Percentiles rank a stretch among this genome's conserved stretches.
phyloP scores from a whole-genome alignment of 2,113 vertebrate species.

The Labeo rohita region DNA sequence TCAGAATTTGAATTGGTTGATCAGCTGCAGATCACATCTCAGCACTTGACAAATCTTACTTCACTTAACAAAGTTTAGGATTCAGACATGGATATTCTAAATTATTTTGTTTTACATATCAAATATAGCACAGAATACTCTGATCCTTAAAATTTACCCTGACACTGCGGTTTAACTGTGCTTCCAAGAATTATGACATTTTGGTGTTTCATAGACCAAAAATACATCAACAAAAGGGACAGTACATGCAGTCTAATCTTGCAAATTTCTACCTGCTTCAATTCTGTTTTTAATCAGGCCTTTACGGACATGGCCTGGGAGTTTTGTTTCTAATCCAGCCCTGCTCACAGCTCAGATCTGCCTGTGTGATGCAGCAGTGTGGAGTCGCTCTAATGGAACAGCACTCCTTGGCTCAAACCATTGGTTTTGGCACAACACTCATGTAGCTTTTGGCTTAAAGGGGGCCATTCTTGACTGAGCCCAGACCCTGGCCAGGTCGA shows the following conservation, averaged over 20 bases:
- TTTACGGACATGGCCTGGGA: conserved; percentile 29
- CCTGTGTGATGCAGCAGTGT: conserved; percentile 38
- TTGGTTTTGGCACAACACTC: conserved; percentile 54
- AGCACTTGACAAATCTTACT: background rate
- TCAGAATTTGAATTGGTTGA: no score
- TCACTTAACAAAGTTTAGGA: background rate
- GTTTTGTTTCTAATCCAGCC: conserved; percentile 36
- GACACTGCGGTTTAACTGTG: no score
- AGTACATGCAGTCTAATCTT: background rate
- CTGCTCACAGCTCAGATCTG: conserved; percentile 48
- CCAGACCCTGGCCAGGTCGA: conserved; percentile 42
- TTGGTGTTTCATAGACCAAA: no score
- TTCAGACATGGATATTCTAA: background rate
- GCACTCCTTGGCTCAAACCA: conserved; percentile 53
- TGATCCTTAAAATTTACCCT: no score
- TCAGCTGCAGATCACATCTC: no score
- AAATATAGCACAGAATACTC: no score
- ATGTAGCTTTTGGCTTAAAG: conserved; percentile 51
- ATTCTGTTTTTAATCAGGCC: conserved; percentile 50
- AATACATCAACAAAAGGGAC: background rate
- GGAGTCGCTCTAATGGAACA: conserved; percentile 55
- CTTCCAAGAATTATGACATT: no score
- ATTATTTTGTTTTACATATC: no score
- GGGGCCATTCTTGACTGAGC: conserved; percentile 43
- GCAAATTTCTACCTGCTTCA: conserved; percentile 4